Percentiles rank a stretch among this genome's conserved stretches.
Conservation (phyloP, 2,113 vertebrate species). For the Struthio camelus region DNA sequence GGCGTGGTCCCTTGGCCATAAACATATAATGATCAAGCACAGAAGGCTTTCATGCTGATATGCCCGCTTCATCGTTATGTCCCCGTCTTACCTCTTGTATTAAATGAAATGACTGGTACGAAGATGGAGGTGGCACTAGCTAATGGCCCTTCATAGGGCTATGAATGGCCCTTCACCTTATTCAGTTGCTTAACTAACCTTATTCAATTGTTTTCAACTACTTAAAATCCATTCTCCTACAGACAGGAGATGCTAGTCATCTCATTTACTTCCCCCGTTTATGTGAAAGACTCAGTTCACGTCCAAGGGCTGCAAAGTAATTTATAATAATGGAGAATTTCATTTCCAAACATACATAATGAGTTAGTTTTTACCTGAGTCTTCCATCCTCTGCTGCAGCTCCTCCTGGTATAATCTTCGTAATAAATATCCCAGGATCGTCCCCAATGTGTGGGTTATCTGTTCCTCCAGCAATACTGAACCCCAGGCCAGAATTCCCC, state of each 20-base stretch:
- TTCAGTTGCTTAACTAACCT: not conserved
- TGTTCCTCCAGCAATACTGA: constrained; percentile 96
- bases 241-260: not conserved
- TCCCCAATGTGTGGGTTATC: constrained; percentile 98
- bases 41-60: not conserved
- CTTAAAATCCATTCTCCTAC: not conserved
- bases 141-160: not conserved
- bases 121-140: not conserved
- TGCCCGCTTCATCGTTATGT: not conserved
- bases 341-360: not conserved
- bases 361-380: constrained; percentile 82
- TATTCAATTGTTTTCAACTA: not conserved
- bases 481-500: constrained; percentile 97
- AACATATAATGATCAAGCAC: not conserved
- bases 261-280: not conserved
- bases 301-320: not conserved
- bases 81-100: not conserved
- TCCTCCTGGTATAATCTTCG: constrained; percentile 97
- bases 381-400: constrained; percentile 95
- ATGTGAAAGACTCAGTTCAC: not conserved
- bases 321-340: not conserved
- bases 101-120: not conserved
- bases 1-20: not conserved
- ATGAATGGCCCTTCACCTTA: too few relatives aligned
- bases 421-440: constrained; percentile 98